phyloP scores from a whole-genome alignment of 2,888 invertebrate genomes.

The Muschampia plurimacula region DNA sequence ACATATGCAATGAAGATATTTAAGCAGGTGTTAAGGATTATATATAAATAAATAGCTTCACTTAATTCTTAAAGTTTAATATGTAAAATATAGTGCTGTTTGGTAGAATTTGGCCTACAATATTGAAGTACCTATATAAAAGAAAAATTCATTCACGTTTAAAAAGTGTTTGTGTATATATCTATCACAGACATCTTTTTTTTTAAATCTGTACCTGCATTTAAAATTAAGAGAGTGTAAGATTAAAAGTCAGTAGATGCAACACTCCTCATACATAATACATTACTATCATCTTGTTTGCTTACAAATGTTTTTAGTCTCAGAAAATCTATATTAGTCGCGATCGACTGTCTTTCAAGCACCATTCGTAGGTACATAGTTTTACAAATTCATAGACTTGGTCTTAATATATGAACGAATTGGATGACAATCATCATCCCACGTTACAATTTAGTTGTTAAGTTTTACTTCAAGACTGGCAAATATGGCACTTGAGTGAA shows the following conservation, averaged over 20 bases:
- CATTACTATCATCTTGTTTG: not conserved
- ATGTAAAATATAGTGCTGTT: not conserved
- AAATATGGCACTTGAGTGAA: constrained; percentile 55
- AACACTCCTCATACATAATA: not conserved
- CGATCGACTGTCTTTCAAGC: not conserved
- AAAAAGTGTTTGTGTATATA: not conserved
- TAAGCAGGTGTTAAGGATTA: not conserved
- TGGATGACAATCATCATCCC: constrained; percentile 46
- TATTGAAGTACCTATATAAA: not conserved
- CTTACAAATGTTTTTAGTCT: not conserved
- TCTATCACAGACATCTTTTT: too few relatives aligned
- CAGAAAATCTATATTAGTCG: too few relatives aligned
- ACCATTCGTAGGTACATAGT: not conserved
- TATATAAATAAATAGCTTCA: constrained; percentile 15
- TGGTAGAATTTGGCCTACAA: constrained; percentile 20
- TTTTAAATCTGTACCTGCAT: constrained; percentile 20
- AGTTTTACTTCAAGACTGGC: constrained; percentile 66
- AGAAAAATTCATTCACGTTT: not conserved
- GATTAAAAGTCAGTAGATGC: not conserved
- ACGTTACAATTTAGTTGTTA: constrained; percentile 49
- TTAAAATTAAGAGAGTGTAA: constrained; percentile 12
- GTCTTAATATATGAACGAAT: not conserved
- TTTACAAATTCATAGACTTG: not conserved
- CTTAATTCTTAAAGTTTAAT: constrained; percentile 10
- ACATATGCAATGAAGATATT: constrained; percentile 40